Evolutionary conservation across 2,113 vertebrate genomes (phyloP), one percentile per base, ranked within the genome.

Genomic region (Todiramphus saurophagus): DNA sequence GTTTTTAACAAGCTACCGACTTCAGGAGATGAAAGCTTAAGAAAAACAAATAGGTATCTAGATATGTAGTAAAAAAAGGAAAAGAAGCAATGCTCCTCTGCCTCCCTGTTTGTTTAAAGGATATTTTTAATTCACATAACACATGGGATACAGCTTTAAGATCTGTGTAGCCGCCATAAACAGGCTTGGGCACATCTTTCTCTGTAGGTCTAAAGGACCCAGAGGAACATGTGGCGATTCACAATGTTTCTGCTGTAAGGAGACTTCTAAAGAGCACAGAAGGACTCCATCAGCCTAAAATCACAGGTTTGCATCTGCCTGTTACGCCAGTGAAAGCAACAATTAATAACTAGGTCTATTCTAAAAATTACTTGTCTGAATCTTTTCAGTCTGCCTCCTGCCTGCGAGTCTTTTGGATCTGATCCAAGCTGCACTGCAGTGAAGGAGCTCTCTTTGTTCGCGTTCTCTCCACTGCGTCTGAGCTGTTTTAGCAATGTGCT

Each of bases 361-460:
- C 87, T 90, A 46, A 94, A 91, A 91, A 94, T 92, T 68, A 72
- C 93, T 81, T 63, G 82, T 70, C 64, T 93, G 85, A 80, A 27
- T 78, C 56, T 68, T 80, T 33, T 28, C 69, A 7, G 69, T 19
- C 64, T 84, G 76, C 73, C 94, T 88, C 63, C 90, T 88, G 92
- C 83, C 70, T 75, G 50, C 2, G 35, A 72, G 72, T 20, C 83
- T 12, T 44, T 50, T 96, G 96, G 96, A 94, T 64, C 33, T 5
- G 5, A 23, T 93, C 95, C 96, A 97, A 96, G 89, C 95, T 96
- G 94, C 96, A 96, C 48, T 96, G 96, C 96, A 73, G 95, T 35
- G 69, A 66, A 56, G 92, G 86, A 92, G 94, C 72, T 87, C 39
- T 55, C 96, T 96, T 97, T 97, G 96, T 96, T 94, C 92, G 2